Evolutionary conservation across 2,113 vertebrate genomes (phyloP).

Genomic region (Raja brachyura): DNA sequence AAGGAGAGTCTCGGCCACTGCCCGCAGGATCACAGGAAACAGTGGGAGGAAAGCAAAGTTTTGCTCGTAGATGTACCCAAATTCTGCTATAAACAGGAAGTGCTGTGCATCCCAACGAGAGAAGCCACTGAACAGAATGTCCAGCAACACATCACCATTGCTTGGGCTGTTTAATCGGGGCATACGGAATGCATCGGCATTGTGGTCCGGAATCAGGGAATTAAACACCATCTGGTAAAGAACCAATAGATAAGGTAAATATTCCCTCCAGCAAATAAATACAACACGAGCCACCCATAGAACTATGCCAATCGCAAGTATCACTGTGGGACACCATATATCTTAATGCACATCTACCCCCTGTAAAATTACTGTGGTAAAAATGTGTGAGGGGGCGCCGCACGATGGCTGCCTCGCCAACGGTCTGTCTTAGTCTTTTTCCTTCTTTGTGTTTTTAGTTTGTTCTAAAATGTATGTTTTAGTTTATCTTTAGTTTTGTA

Average conservation of each 20-base stretch:
- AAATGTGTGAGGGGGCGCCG: too few relatives aligned
- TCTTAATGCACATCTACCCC: background rate
- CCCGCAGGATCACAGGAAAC: slow-evolving; percentile 67
- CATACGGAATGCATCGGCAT: slow-evolving; percentile 83
- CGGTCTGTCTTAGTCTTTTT: too few relatives aligned
- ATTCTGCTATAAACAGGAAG: slow-evolving; percentile 89
- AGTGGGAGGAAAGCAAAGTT: slow-evolving; percentile 91
- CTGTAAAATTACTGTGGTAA: background rate
- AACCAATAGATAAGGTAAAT: slow-evolving; percentile 23
- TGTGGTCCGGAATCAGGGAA: slow-evolving; percentile 78
- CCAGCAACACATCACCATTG: slow-evolving; percentile 58
- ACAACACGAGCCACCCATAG: background rate
- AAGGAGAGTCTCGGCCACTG: slow-evolving; percentile 52
- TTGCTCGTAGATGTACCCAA: slow-evolving; percentile 87
- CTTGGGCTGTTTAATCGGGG: slow-evolving; percentile 57
- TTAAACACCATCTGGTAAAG: slow-evolving; percentile 73
- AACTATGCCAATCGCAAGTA: background rate
- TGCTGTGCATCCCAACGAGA: slow-evolving; percentile 89
- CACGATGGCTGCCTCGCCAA: too few relatives aligned
- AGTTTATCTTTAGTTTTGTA: too few relatives aligned
- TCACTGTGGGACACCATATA: background rate
- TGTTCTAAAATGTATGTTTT: too few relatives aligned
- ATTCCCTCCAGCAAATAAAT: background rate
- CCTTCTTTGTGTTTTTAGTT: too few relatives aligned
- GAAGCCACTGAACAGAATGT: slow-evolving; percentile 76